phyloP scores from a whole-genome alignment of 2,113 vertebrate species.

The Pipa parva region DNA sequence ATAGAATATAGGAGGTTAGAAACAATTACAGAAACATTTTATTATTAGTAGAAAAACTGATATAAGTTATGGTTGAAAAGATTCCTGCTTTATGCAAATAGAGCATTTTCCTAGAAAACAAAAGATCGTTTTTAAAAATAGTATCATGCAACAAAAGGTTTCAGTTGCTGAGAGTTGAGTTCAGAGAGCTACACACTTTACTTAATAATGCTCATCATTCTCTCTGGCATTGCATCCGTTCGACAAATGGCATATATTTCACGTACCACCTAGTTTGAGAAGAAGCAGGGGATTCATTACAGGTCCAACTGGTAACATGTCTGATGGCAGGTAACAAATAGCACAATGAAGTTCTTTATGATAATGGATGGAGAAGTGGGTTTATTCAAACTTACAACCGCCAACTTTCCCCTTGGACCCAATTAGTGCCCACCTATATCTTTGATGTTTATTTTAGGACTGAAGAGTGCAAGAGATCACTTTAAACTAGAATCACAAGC shows the following conservation, averaged over 20 bases:
- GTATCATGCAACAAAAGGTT: not conserved
- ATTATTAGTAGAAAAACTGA: too few species aligned
- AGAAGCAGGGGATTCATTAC: slow-evolving; percentile 12
- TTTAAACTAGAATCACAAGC: not conserved
- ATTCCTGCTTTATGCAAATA: too few species aligned
- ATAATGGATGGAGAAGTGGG: not conserved
- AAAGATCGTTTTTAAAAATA: too few species aligned
- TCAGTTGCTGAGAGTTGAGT: not conserved
- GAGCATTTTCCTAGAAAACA: too few species aligned
- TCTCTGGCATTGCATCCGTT: slow-evolving; percentile 3
- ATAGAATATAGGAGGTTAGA: too few species aligned
- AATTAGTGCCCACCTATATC: not conserved
- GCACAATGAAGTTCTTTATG: not conserved
- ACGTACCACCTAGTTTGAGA: not conserved
- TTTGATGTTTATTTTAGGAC: not conserved
- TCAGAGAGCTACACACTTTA: not conserved
- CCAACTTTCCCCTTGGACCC: not conserved
- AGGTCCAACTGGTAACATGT: slow-evolving; percentile 1
- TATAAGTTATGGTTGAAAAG: too few species aligned
- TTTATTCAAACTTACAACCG: not conserved
- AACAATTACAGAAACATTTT: too few species aligned
- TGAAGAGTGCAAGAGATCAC: not conserved
- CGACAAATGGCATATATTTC: slow-evolving; percentile 21
- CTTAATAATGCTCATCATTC: not conserved
- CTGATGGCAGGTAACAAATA: slow-evolving; percentile 11